Evolutionary conservation across 2,113 vertebrate genomes (phyloP), one percentile per base, ranked within the genome.

Genomic region (Falcunculus frontatus): DNA sequence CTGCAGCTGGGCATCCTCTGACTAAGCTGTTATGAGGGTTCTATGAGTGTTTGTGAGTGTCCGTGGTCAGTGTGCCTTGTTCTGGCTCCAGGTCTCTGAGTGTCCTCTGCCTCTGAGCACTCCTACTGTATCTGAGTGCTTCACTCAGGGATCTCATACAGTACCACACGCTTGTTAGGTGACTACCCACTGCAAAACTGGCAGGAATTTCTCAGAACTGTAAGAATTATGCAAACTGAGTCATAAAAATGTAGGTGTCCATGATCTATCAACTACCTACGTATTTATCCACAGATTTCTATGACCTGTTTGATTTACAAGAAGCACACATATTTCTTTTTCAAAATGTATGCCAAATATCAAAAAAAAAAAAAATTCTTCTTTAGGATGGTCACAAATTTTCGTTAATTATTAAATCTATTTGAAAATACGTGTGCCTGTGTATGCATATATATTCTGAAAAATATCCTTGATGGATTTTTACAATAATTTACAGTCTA

Each of bases 121-220:
- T 2, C 20, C 39, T 8, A 6, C 33, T 11, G 29, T 64, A 55
- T 4, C 15, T 1, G 11, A 20, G 35, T 4, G n/a, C 63, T 50
- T 37, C 53, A 8, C 30, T 20, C 47, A n/a, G 35, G 30, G 42
- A 7, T 22, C 8, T 37, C 50, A 35, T 3, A 9, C 33, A 15
- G 23, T 5, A 6, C 55, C 41, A 1, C 4, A 11, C 1, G 8
- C 30, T 63, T 33, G 6, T 6, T 27, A 26, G 4, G 32, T n/a
- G 33, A 39, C 30, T 42, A 52, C 35, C 32, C 21, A 22, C 2
- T 62, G 5, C 49, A 67, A 64, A 85, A 63, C 25, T 6, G 13
- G 75, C 25, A 72, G 39, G 26, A 49, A 50, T 35, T 67, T 27
- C 70, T 53, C 65, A 72, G 47, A 90, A 53, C 14, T 41, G 42